phyloP scores from a whole-genome alignment of 1,140 invertebrate genomes.

The Camponotus floridanus region DNA sequence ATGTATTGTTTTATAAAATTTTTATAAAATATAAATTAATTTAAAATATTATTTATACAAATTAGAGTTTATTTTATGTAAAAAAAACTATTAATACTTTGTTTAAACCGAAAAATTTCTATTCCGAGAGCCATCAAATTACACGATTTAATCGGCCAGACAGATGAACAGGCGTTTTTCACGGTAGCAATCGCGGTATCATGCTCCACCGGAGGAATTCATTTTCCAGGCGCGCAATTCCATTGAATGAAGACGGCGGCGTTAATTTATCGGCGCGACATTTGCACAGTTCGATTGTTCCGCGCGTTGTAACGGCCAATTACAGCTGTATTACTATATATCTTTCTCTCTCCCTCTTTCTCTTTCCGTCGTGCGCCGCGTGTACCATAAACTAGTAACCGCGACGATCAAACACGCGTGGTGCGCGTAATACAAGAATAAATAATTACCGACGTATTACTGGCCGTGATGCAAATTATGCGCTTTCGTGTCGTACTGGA shows the following conservation, averaged over 20 bases:
- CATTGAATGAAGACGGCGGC: slow-evolving; percentile 37
- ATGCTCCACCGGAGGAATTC: slow-evolving; percentile 18
- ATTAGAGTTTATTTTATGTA: not conserved
- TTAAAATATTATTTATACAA: not conserved
- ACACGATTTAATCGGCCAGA: slow-evolving; percentile 31
- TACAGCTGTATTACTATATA: slow-evolving; percentile 59
- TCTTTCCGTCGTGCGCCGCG: slow-evolving; percentile 27
- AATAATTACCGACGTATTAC: slow-evolving; percentile 70
- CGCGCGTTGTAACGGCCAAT: slow-evolving; percentile 68
- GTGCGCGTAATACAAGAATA: slow-evolving; percentile 63
- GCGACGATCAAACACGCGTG: slow-evolving; percentile 35
- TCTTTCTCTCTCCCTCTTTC: slow-evolving; percentile 17
- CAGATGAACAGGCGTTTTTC: slow-evolving; percentile 10
- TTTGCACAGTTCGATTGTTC: slow-evolving; percentile 72
- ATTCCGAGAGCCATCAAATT: slow-evolving; percentile 8
- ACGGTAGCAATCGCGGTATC: not conserved
- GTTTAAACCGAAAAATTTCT: not conserved
- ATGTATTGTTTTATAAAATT: not conserved
- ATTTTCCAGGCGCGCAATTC: slow-evolving; percentile 20
- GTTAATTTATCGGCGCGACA: slow-evolving; percentile 66
- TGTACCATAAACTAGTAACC: slow-evolving; percentile 46
- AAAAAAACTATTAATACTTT: not conserved
- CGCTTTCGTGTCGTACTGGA: slow-evolving; percentile 68
- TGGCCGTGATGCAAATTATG: slow-evolving; percentile 61
- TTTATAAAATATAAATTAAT: not conserved